Evolutionary conservation across 2,797 vertebrate genomes (phyloP).

Genomic region (Tangara arthus): DNA sequence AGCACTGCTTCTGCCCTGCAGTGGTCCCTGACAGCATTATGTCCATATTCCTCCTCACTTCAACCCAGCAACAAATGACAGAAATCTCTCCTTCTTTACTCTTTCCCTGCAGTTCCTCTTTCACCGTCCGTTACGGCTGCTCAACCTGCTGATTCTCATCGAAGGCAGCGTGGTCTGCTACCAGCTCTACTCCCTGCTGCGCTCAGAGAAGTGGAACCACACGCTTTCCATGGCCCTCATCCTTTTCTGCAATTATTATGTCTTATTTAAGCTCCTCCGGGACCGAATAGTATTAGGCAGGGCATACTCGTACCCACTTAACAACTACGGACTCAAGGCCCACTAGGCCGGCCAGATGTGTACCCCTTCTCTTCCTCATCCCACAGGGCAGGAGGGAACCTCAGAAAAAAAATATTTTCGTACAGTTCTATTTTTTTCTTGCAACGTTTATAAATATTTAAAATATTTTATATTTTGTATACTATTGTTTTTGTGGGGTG

Average conservation of each 20-base stretch:
- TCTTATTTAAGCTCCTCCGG: constrained; percentile 97
- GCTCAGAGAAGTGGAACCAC: constrained; percentile 99
- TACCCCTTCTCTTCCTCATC: constrained; percentile 3
- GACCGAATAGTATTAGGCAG: constrained; percentile 97
- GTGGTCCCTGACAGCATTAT: not conserved
- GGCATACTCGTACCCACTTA: constrained; percentile 91
- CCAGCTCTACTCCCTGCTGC: constrained; percentile 96
- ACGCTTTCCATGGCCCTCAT: constrained; percentile 97
- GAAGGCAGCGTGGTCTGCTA: constrained; percentile 96
- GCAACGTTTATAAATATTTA: constrained; percentile 99
- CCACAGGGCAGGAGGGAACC: constrained; percentile 59
- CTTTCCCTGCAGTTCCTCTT: constrained; percentile 88
- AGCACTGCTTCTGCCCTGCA: not conserved
- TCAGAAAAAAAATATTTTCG: constrained; percentile 90
- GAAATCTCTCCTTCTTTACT: not conserved
- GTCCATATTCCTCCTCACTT: not conserved
- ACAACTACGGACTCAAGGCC: constrained; percentile 87
- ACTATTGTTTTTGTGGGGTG: constrained; percentile 83
- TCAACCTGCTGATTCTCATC: constrained; percentile 95
- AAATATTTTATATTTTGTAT: constrained; percentile 99
- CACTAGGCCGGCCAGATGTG: constrained; percentile 73
- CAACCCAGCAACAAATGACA: not conserved
- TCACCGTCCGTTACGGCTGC: constrained; percentile 96
- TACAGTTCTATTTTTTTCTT: constrained; percentile 99
- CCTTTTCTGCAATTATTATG: constrained; percentile 98